Percentiles rank a stretch among this genome's conserved stretches.
These are phyloP conservation scores for Aethina tumida DNA, from an alignment of 1,140 invertebrate species.

Conservation along the genomic window DNA sequence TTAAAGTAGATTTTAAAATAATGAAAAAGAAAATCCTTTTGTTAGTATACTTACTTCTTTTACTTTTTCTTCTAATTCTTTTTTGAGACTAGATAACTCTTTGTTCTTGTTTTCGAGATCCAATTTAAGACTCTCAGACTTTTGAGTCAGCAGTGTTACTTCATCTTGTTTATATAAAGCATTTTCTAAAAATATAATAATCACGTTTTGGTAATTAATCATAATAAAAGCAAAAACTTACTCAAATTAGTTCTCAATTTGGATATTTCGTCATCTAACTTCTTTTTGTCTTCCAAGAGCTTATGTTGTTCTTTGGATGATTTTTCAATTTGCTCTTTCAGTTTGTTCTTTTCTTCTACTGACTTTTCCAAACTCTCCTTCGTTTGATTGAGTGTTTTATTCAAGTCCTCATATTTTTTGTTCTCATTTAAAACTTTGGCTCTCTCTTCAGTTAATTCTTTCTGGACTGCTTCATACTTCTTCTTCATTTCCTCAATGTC, in stretches of 20 bases:
- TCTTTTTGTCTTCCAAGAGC: conserved; percentile 44
- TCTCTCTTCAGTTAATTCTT: conserved; percentile 40
- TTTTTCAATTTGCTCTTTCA: conserved; percentile 42
- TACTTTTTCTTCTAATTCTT: conserved; percentile 33
- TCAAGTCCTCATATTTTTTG: conserved; percentile 40
- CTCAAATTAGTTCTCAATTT: conserved; percentile 43
- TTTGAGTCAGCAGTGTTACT: conserved; percentile 41
- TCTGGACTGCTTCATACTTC: conserved; percentile 23
- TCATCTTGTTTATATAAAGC: conserved; percentile 40
- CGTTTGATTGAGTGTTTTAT: conserved; percentile 37
- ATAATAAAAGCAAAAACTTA: conserved; percentile 18
- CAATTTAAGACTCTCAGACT: conserved; percentile 39
- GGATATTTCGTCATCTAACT: conserved; percentile 43
- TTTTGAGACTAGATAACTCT: too few species aligned
- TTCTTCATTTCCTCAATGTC: conserved; percentile 24
- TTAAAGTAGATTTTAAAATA: conserved; percentile 28
- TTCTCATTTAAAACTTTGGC: conserved; percentile 43
- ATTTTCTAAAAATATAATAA: conserved; percentile 34
- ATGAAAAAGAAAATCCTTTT: conserved; percentile 34
- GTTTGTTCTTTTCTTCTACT: conserved; percentile 38
- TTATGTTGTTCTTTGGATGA: conserved; percentile 39
- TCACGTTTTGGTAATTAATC: not conserved
- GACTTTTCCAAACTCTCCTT: conserved; percentile 38
- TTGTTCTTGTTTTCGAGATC: conserved; percentile 30
- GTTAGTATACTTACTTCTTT: conserved; percentile 47